A percentile compares a stretch with the other conserved stretches of the same genome.
Evolutionary conservation across 2,113 vertebrate species (phyloP).

Genomic region (Sapajus apella): DNA sequence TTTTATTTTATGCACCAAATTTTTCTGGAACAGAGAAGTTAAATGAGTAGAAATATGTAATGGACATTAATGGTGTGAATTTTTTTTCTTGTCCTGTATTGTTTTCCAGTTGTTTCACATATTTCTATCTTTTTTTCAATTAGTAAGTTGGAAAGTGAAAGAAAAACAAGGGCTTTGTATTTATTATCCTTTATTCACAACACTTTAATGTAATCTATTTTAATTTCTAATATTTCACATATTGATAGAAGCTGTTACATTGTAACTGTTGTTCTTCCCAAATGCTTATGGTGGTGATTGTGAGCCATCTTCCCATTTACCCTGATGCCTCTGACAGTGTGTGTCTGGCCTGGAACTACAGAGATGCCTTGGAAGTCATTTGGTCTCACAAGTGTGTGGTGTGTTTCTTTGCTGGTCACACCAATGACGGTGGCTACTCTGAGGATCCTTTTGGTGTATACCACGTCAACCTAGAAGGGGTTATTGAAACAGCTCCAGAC

Average conservation of each 20-base stretch:
- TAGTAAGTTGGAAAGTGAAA: background rate
- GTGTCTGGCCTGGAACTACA: constrained; percentile 94
- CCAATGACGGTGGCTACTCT: constrained; percentile 91
- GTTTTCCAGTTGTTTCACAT: background rate
- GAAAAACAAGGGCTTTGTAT: background rate
- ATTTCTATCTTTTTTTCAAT: background rate
- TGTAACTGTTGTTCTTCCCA: background rate
- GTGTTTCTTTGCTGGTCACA: constrained; percentile 93
- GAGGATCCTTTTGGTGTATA: constrained; percentile 89
- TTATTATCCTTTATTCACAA: background rate
- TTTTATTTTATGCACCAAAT: background rate
- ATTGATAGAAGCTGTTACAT: background rate
- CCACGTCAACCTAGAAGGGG: constrained; percentile 91
- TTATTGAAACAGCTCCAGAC: constrained; percentile 92
- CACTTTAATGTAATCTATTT: background rate
- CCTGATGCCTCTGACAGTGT: constrained; percentile 84
- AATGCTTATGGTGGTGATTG: background rate
- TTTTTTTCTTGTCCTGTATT: background rate
- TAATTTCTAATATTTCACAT: constrained; percentile 11
- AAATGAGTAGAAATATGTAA: background rate
- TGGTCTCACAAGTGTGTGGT: constrained; percentile 90
- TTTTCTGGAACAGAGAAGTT: constrained; percentile 2
- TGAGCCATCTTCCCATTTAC: constrained; percentile 91
- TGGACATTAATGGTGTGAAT: background rate
- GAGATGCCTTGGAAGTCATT: constrained; percentile 86